Conservation (phyloP, 2,113 vertebrate species). For the Mesocricetus auratus region DNA sequence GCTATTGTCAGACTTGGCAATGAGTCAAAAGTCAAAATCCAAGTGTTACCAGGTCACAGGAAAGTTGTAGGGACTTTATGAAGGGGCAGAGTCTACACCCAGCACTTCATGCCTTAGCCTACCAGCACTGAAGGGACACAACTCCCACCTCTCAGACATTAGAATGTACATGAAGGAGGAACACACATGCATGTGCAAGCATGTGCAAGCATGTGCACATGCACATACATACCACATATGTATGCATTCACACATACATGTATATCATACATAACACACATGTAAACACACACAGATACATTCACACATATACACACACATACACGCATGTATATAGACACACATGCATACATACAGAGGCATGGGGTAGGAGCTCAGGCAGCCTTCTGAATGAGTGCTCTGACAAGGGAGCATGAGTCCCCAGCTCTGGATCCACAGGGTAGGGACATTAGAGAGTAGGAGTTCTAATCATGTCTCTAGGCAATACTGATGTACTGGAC, state of each 20-base stretch:
- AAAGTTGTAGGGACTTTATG: too few relatives aligned
- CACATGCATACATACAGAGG: fast-evolving
- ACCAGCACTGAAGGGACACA: not conserved
- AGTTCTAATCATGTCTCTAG: not conserved
- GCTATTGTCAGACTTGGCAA: fast-evolving
- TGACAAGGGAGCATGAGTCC: fast-evolving
- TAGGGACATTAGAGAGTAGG: fast-evolving
- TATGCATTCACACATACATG: not conserved
- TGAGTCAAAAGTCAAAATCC: fast-evolving
- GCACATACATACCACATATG: not conserved
- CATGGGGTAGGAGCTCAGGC: fast-evolving
- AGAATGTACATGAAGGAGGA: fast-evolving
- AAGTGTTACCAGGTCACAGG: not conserved
- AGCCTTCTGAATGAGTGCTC: fast-evolving
- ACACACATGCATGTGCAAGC: not conserved
- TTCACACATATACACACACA: fast-evolving
- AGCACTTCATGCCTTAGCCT: fast-evolving
- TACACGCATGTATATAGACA: fast-evolving
- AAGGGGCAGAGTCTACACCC: fast-evolving
- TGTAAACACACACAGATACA: not conserved
- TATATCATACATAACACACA: not conserved
- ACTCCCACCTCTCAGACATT: fast-evolving
- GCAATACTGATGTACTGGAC: not conserved
- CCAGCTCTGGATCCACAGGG: fast-evolving
- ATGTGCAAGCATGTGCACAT: not conserved